Conservation (phyloP, 2,797 vertebrate species). For the Channallabes apus region DNA sequence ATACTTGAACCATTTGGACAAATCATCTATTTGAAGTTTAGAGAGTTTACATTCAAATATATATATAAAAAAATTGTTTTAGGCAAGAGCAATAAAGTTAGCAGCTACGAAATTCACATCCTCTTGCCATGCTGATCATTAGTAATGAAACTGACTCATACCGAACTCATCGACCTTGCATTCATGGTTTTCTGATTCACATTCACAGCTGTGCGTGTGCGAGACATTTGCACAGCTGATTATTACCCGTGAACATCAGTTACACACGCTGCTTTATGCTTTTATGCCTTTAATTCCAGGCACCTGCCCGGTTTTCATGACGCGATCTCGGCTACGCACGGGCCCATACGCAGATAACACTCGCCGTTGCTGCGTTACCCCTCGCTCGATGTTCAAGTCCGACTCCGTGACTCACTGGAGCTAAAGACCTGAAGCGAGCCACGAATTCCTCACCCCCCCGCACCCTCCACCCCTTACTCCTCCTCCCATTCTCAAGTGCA, state of each 20-base stretch:
- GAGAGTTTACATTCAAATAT: background rate
- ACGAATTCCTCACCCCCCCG: slow-evolving; percentile 54
- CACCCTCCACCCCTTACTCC: background rate
- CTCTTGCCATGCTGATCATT: slow-evolving; percentile 18
- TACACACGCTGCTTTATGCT: slow-evolving; percentile 30
- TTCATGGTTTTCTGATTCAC: slow-evolving; percentile 50
- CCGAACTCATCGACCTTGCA: slow-evolving; percentile 32
- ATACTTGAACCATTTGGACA: background rate
- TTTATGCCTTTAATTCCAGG: slow-evolving; percentile 42
- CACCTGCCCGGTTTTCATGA: slow-evolving; percentile 61
- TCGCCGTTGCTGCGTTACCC: background rate
- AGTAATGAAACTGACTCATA: slow-evolving; percentile 14
- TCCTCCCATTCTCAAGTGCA: slow-evolving; percentile 20
- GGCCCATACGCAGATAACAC: slow-evolving; percentile 62
- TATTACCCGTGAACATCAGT: slow-evolving; percentile 46
- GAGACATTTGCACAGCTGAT: slow-evolving; percentile 49
- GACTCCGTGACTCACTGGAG: slow-evolving; percentile 60
- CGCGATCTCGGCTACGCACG: slow-evolving; percentile 46
- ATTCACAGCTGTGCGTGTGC: slow-evolving; percentile 24
- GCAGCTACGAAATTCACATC: slow-evolving; percentile 28
- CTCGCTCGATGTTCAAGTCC: slow-evolving; percentile 68
- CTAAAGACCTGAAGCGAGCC: slow-evolving; percentile 68
- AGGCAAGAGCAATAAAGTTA: slow-evolving; percentile 13
- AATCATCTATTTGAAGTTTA: background rate
- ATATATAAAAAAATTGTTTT: background rate